Percentiles rank a stretch among this genome's conserved stretches.
phyloP scores from a whole-genome alignment of 2,113 vertebrate genomes.

The Pterophyllum scalare region DNA sequence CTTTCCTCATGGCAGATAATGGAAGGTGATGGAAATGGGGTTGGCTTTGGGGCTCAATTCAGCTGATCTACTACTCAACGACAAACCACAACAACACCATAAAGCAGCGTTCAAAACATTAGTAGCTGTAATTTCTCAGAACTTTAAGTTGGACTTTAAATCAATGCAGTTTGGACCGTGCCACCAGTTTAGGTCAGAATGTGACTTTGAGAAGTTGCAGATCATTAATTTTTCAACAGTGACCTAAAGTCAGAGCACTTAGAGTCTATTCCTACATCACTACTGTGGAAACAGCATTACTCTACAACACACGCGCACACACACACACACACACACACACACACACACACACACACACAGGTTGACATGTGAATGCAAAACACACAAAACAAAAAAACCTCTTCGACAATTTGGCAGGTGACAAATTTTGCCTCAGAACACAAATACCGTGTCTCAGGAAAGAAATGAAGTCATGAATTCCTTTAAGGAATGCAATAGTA shows the following conservation, averaged over 20 bases:
- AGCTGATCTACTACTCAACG: neutral
- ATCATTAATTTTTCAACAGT: conserved; percentile 19
- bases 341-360: neutral
- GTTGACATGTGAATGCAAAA: neutral
- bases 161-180: neutral
- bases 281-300: neutral
- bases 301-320: neutral
- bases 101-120: neutral
- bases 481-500: too few relatives aligned
- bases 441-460: neutral
- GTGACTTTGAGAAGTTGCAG: conserved; percentile 22
- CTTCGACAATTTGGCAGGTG: neutral
- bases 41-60: neutral
- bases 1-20: conserved; percentile 19
- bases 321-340: neutral
- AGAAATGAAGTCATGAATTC: neutral
- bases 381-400: neutral
- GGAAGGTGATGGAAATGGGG: neutral
- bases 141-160: conserved; percentile 9
- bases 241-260: conserved; percentile 14
- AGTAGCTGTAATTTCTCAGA: conserved; percentile 7
- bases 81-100: neutral
- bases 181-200: conserved; percentile 15
- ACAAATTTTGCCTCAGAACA: conserved; percentile 17
- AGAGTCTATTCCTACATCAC: neutral